phyloP scores from a whole-genome alignment of 2,888 invertebrate genomes.

The Agriotes lineatus region DNA sequence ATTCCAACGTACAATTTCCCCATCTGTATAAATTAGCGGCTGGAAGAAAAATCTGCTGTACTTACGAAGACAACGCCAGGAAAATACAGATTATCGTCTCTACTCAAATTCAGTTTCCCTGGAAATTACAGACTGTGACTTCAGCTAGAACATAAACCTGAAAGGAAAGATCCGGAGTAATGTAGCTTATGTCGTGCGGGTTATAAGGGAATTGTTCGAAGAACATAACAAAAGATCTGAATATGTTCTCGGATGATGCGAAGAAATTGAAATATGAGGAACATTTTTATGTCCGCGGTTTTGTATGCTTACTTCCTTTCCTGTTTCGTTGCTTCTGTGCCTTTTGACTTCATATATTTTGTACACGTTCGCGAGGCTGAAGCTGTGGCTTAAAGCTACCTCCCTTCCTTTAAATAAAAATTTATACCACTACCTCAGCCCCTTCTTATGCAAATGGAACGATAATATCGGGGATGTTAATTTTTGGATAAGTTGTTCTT shows the following conservation, averaged over 20 bases:
- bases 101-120: not conserved
- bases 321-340: not conserved
- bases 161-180: not conserved
- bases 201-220: slow-evolving; percentile 2
- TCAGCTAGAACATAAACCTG: not conserved
- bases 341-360: slow-evolving; percentile 8
- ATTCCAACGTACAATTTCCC: no score
- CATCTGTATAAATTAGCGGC: no score
- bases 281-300: slow-evolving; percentile 9
- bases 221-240: slow-evolving; percentile 11
- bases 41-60: no score
- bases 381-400: not conserved
- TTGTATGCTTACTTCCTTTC: slow-evolving; percentile 2
- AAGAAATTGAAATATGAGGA: slow-evolving; percentile 20
- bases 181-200: not conserved
- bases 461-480: slow-evolving; percentile 10
- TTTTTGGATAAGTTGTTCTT: not conserved
- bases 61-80: not conserved
- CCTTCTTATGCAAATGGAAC: not conserved
- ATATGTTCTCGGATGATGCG: slow-evolving; percentile 10
- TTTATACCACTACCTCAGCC: not conserved
- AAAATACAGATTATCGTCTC: not conserved
- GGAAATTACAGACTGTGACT: not conserved
- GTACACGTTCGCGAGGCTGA: not conserved
- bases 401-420: not conserved